phyloP scores from a whole-genome alignment of 2,113 vertebrate genomes.

The Axis porcinus region DNA sequence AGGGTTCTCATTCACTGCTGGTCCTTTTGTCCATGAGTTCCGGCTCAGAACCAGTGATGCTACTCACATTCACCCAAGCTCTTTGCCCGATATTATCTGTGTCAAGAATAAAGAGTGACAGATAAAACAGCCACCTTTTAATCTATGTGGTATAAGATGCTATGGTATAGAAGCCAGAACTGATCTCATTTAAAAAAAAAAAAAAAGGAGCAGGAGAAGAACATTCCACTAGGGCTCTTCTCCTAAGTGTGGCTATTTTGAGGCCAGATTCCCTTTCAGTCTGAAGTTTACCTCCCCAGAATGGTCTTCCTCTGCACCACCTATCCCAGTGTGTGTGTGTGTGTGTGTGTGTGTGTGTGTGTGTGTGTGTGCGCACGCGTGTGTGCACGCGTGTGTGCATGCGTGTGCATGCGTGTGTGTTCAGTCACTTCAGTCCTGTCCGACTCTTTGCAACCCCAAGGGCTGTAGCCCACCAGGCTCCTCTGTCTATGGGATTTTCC shows the following conservation, averaged over 20 bases:
- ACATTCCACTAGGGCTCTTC: neutral
- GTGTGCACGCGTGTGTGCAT: rapidly evolving
- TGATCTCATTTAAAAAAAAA: too few relatives aligned
- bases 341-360: rapidly evolving
- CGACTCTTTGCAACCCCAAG: rapidly evolving
- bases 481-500: neutral
- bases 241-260: neutral
- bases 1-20: neutral
- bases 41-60: neutral
- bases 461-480: neutral
- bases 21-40: neutral
- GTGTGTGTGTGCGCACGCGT: rapidly evolving
- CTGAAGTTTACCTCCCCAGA: neutral
- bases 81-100: neutral
- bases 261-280: neutral
- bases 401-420: rapidly evolving
- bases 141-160: neutral
- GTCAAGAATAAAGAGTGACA: neutral
- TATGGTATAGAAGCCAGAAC: neutral
- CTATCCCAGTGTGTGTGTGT: neutral
- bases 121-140: neutral
- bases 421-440: neutral
- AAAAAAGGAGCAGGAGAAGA: neutral
- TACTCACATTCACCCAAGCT: neutral
- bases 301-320: neutral